Evolutionary conservation across 2,113 vertebrate genomes (phyloP).

Genomic region (Excalfactoria chinensis): DNA sequence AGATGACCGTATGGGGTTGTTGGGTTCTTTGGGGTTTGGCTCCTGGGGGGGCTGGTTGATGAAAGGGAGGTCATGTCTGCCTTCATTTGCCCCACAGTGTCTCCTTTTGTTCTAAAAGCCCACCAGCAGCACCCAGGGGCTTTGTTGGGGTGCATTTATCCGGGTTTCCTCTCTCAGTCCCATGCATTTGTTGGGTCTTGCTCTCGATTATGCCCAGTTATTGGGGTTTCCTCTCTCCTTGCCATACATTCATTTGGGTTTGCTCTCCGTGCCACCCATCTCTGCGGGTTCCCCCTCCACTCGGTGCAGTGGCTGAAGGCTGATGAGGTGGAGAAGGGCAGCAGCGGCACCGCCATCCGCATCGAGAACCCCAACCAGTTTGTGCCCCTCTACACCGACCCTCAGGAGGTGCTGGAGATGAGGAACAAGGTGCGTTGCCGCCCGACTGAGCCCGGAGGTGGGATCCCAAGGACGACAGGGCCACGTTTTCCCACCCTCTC

Average conservation of each 20-base stretch:
- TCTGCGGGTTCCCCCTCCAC: too few species aligned
- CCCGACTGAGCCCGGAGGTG: neutral
- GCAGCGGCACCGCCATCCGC: conserved; percentile 91
- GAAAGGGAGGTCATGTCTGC: neutral
- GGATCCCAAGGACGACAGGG: too few species aligned
- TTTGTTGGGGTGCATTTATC: neutral
- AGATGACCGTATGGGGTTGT: conserved; percentile 81
- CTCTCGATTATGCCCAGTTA: neutral
- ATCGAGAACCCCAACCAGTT: conserved; percentile 98
- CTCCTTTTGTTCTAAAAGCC: neutral
- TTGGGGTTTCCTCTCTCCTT: neutral
- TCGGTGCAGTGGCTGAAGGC: conserved; percentile 89
- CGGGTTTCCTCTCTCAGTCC: neutral
- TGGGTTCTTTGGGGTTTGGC: neutral
- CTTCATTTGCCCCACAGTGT: rapidly evolving
- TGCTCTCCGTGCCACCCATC: neutral
- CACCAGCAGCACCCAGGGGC: neutral
- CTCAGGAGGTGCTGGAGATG: conserved; percentile 95
- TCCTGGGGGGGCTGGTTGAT: neutral
- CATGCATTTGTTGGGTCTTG: rapidly evolving
- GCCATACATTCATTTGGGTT: neutral
- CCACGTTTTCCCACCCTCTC: neutral
- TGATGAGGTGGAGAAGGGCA: conserved; percentile 87
- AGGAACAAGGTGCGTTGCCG: conserved; percentile 89
- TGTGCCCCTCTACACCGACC: conserved; percentile 97